phyloP scores from a whole-genome alignment of 2,113 vertebrate genomes.

The Sturnira hondurensis region DNA sequence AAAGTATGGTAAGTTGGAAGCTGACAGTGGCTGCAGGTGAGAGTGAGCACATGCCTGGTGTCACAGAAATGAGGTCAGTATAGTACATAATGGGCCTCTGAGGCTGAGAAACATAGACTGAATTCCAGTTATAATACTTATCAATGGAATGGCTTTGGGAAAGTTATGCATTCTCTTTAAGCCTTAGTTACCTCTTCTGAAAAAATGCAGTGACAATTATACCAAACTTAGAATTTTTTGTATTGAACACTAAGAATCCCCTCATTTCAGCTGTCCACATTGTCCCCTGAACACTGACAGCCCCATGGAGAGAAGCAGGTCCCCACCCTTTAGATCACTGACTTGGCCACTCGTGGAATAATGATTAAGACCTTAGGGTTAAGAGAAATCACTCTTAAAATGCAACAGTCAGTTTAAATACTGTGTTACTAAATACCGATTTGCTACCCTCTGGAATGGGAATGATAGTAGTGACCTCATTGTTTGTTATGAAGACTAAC shows the following conservation, averaged over 20 bases:
- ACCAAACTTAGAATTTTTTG: not conserved
- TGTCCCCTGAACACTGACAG: not conserved
- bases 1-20: not conserved
- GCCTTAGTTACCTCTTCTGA: not conserved
- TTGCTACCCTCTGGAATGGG: not conserved
- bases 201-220: not conserved
- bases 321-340: not conserved
- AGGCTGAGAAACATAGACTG: not conserved
- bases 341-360: not conserved
- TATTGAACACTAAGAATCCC: not conserved
- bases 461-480: not conserved
- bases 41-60: not conserved
- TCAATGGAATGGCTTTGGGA: not conserved
- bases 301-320: not conserved
- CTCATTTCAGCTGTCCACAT: not conserved
- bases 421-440: not conserved
- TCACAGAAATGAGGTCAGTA: not conserved
- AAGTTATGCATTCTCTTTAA: not conserved
- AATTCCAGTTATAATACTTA: not conserved
- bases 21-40: not conserved
- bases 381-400: not conserved
- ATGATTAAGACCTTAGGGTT: not conserved
- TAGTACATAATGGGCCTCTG: not conserved
- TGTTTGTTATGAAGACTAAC: not conserved
- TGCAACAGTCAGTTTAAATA: not conserved